These are phyloP conservation scores for Melanotus villosus DNA, from an alignment of 2,888 invertebrate species.

Conservation along the genomic window DNA sequence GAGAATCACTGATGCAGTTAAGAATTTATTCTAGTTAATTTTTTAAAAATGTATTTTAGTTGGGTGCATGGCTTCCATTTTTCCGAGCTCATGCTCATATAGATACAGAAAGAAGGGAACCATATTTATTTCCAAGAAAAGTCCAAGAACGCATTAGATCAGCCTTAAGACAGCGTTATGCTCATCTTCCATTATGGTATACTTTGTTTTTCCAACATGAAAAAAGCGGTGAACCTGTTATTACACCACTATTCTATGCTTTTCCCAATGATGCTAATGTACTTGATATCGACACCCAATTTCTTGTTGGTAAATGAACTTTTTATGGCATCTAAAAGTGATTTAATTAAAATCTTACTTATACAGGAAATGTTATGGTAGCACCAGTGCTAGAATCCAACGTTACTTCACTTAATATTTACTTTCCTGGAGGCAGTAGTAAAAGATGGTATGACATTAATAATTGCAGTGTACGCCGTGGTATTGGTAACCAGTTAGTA, in stretches of 20 bases:
- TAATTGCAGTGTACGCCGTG: slow-evolving; percentile 14
- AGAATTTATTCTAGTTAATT: no score
- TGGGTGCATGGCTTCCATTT: slow-evolving; percentile 93
- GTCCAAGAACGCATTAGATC: slow-evolving; percentile 78
- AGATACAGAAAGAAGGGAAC: slow-evolving; percentile 94
- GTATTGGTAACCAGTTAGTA: slow-evolving; percentile 22
- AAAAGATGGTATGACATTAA: slow-evolving; percentile 40
- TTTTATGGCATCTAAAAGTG: slow-evolving; percentile 73
- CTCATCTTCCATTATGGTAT: slow-evolving; percentile 88
- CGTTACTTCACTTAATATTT: slow-evolving; percentile 80
- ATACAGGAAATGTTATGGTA: slow-evolving; percentile 85
- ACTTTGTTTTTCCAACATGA: slow-evolving; percentile 90
- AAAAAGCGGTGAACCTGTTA: slow-evolving; percentile 84
- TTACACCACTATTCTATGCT: slow-evolving; percentile 89
- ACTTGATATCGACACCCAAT: not conserved
- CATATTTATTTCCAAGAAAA: slow-evolving; percentile 87
- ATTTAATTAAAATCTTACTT: slow-evolving; percentile 70
- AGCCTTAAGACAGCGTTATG: slow-evolving; percentile 82
- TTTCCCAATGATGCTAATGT: slow-evolving; percentile 80
- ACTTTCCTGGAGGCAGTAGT: slow-evolving; percentile 81
- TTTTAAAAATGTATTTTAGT: slow-evolving; percentile 56
- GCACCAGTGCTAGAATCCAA: slow-evolving; percentile 86
- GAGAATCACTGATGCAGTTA: no score
- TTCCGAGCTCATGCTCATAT: slow-evolving; percentile 96
- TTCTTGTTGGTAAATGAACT: not conserved